phyloP scores from a whole-genome alignment of 2,113 vertebrate species.

The Chamaea fasciata region DNA sequence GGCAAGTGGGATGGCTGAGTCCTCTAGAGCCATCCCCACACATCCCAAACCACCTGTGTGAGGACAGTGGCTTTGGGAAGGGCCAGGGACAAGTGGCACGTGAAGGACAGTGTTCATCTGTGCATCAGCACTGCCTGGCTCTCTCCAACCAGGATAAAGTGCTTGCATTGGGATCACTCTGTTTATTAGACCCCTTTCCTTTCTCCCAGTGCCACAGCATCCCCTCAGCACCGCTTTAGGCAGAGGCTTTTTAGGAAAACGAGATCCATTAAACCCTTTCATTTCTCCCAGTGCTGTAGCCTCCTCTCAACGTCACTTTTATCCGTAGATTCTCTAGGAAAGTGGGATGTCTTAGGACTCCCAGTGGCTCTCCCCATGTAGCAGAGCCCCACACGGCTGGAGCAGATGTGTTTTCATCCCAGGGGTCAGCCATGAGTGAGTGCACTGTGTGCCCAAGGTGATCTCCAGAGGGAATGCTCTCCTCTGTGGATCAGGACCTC shows the following conservation, averaged over 20 bases:
- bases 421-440: background rate
- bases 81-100: accelerated
- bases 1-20: accelerated
- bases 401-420: background rate
- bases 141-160: background rate
- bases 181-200: background rate
- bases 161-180: background rate
- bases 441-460: background rate
- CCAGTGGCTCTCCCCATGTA: accelerated
- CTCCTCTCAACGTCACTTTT: background rate
- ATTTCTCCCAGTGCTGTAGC: background rate
- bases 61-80: background rate
- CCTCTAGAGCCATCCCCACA: background rate
- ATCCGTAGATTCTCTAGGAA: background rate
- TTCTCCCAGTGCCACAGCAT: background rate
- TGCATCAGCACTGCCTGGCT: background rate
- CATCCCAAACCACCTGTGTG: accelerated
- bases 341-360: background rate
- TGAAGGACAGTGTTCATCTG: accelerated
- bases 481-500: accelerated
- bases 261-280: background rate
- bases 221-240: background rate
- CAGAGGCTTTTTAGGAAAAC: background rate
- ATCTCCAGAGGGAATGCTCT: background rate
- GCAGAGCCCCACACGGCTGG: background rate